These are phyloP conservation scores for Flexamia atlantica DNA, from an alignment of 2,888 invertebrate species.

Conservation along the genomic window DNA sequence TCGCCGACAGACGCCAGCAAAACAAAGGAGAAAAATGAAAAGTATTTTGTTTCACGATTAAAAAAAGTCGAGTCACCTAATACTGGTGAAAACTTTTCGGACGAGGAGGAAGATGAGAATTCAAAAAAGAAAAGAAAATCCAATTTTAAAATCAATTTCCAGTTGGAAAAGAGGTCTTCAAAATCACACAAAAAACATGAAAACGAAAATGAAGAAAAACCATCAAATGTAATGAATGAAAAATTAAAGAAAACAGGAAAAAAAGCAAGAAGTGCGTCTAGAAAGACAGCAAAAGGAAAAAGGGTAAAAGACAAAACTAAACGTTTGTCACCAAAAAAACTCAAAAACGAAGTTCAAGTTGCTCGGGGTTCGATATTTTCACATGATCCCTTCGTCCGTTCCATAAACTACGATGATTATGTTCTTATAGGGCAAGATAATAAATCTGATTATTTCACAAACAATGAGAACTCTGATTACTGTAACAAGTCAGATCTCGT, in stretches of 20 bases:
- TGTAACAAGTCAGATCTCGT: background rate
- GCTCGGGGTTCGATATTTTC: background rate
- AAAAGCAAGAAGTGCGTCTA: too few species aligned
- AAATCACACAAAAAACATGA: background rate
- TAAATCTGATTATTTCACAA: background rate
- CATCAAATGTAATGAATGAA: background rate
- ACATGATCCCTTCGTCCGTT: conserved; percentile 10
- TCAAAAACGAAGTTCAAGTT: background rate
- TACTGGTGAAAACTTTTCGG: background rate
- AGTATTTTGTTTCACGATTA: conserved; percentile 20
- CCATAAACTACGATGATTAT: conserved; percentile 20
- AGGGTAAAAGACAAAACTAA: background rate
- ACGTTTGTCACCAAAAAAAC: background rate
- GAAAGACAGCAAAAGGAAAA: too few species aligned
- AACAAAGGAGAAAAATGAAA: background rate
- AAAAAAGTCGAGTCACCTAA: background rate
- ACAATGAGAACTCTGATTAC: background rate
- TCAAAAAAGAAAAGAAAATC: too few species aligned
- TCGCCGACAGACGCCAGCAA: background rate
- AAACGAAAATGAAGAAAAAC: background rate
- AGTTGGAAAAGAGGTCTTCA: background rate
- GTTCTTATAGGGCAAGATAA: background rate
- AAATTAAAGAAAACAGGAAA: background rate
- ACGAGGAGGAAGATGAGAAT: background rate
- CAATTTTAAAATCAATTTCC: too few species aligned